Conservation (phyloP, 2,113 vertebrate species). For the Atlantisia rogersi region DNA sequence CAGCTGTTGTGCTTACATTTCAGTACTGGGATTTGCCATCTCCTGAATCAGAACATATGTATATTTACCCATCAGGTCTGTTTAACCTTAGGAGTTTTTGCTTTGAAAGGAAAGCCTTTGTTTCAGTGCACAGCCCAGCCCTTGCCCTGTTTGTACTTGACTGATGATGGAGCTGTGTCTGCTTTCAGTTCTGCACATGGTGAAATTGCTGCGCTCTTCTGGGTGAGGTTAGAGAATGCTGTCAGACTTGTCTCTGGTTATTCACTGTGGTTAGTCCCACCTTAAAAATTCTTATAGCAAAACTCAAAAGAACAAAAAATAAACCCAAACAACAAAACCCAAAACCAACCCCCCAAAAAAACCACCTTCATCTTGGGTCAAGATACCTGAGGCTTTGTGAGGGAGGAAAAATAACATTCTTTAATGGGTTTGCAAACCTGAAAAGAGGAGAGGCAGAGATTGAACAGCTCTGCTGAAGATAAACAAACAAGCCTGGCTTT, state of each 20-base stretch:
- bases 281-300: constrained; percentile 32
- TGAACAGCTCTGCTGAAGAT: neutral
- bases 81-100: neutral
- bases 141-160: constrained; percentile 18
- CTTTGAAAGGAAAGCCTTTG: neutral
- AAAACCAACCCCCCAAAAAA: neutral
- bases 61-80: neutral
- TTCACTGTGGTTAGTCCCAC: constrained; percentile 31
- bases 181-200: constrained; percentile 20
- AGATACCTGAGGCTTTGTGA: neutral
- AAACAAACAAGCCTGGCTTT: neutral
- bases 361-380: neutral
- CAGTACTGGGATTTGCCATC: neutral
- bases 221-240: constrained; percentile 70
- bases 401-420: neutral
- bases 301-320: neutral
- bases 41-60: neutral
- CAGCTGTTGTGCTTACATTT: neutral
- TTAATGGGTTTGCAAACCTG: neutral
- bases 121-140: neutral
- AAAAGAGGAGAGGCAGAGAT: neutral
- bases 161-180: constrained; percentile 4
- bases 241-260: constrained; percentile 43
- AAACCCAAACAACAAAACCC: neutral
- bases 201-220: constrained; percentile 19